Percentiles rank a stretch among this genome's conserved stretches.
These are phyloP conservation scores for Montipora sp. DNA, from an alignment of 64 coral and sea anemone genomes.

Conservation along the genomic window DNA sequence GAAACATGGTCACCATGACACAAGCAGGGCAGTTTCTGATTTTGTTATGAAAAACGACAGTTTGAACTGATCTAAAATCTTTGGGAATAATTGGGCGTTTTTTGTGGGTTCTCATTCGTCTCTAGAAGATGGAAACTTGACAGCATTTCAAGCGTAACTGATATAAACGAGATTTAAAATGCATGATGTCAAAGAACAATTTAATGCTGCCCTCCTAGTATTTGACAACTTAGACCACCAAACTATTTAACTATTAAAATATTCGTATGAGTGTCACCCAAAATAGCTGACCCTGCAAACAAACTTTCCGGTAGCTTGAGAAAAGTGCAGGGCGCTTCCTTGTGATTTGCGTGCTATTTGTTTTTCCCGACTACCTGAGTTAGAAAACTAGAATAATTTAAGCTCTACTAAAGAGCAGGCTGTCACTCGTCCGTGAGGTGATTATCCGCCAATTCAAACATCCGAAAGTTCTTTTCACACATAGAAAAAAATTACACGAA, in stretches of 20 bases:
- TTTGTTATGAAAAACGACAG: background rate
- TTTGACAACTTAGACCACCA: slow-evolving; percentile 20
- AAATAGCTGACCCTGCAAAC: slow-evolving; percentile 55
- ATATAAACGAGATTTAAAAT: slow-evolving; percentile 19
- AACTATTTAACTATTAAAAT: slow-evolving; percentile 62
- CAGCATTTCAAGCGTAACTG: slow-evolving; percentile 23
- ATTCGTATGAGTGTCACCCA: slow-evolving; percentile 30
- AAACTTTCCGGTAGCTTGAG: slow-evolving; percentile 56
- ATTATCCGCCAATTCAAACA: slow-evolving; percentile 77
- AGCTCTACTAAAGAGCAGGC: slow-evolving; percentile 64
- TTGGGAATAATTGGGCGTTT: slow-evolving; percentile 7
- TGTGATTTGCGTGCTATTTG: slow-evolving; percentile 66
- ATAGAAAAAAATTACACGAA: slow-evolving; percentile 76
- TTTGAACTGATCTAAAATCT: background rate
- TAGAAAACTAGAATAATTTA: slow-evolving; percentile 79
- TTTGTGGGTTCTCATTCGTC: slow-evolving; percentile 21
- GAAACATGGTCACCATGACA: background rate
- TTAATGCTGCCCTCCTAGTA: slow-evolving; percentile 19
- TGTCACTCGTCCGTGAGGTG: slow-evolving; percentile 62
- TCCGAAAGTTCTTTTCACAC: slow-evolving; percentile 86
- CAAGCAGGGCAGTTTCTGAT: background rate
- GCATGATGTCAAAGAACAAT: slow-evolving; percentile 21
- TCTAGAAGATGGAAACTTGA: slow-evolving; percentile 14
- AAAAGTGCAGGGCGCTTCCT: slow-evolving; percentile 62
- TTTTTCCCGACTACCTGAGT: slow-evolving; percentile 15